These are phyloP conservation scores for Platycnemis pennipes DNA, from an alignment of 2,888 invertebrate genomes.

Conservation along the genomic window DNA sequence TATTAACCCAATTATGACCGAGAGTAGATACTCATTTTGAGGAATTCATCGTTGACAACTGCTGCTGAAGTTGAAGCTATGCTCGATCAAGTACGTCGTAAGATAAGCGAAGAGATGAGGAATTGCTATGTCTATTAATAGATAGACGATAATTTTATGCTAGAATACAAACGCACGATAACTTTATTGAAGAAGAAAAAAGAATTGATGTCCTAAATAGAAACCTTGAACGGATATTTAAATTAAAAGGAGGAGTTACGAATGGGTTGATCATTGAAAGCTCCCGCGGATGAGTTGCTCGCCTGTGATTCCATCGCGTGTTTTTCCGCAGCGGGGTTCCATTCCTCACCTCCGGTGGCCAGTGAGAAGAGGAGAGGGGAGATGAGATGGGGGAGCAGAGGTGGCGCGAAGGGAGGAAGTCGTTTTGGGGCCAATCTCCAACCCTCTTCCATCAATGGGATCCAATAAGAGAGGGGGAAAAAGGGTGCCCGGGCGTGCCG, in stretches of 20 bases:
- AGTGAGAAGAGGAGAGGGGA: conserved; percentile 56
- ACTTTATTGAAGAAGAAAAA: too few relatives aligned
- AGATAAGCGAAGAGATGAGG: too few relatives aligned
- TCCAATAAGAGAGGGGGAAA: conserved; percentile 43
- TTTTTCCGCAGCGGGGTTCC: background rate
- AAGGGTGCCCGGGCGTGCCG: conserved; percentile 60
- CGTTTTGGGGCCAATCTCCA: conserved; percentile 67
- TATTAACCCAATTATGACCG: too few relatives aligned
- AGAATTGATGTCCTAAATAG: too few relatives aligned
- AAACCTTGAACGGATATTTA: too few relatives aligned
- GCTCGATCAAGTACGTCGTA: too few relatives aligned
- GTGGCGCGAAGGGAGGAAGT: conserved; percentile 70
- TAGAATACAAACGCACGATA: too few relatives aligned
- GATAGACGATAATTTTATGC: too few relatives aligned
- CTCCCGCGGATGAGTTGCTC: background rate
- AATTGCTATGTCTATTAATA: too few relatives aligned
- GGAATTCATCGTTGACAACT: too few relatives aligned
- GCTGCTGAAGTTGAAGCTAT: too few relatives aligned
- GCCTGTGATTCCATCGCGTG: background rate
- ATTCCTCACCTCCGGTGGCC: background rate
- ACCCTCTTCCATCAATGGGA: conserved; percentile 50
- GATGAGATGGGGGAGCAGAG: conserved; percentile 70
- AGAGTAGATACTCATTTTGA: too few relatives aligned
- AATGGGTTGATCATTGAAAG: background rate
- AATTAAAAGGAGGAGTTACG: background rate